These are phyloP conservation scores for Chloropsis cyanopogon DNA, from an alignment of 2,113 vertebrate genomes.

Conservation along the genomic window DNA sequence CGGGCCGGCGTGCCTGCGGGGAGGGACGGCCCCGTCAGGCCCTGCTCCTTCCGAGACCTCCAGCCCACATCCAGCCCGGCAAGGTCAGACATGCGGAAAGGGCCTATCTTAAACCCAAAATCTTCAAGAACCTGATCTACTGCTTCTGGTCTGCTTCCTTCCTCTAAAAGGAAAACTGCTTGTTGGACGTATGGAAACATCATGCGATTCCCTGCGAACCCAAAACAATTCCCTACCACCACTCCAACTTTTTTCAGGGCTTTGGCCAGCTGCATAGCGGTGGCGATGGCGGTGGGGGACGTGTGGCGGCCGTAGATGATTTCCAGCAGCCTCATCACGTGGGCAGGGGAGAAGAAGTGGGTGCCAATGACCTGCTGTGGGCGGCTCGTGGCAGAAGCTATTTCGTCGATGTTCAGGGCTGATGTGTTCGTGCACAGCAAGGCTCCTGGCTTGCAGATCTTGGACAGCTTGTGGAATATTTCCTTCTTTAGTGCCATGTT, in stretches of 20 bases:
- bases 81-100: slow-evolving; percentile 85
- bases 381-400: slow-evolving; percentile 76
- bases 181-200: slow-evolving; percentile 75
- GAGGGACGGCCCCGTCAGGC: slow-evolving; percentile 63
- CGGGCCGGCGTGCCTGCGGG: slow-evolving; percentile 64
- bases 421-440: slow-evolving; percentile 90
- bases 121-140: slow-evolving; percentile 83
- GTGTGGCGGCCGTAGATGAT: slow-evolving; percentile 81
- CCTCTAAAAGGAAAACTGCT: slow-evolving; percentile 85
- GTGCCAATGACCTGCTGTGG: slow-evolving; percentile 87
- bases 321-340: slow-evolving; percentile 89
- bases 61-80: slow-evolving; percentile 89
- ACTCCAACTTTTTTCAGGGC: slow-evolving; percentile 84
- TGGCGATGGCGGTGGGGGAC: slow-evolving; percentile 80
- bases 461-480: slow-evolving; percentile 82
- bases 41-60: slow-evolving; percentile 77
- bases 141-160: slow-evolving; percentile 84
- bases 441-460: slow-evolving; percentile 77
- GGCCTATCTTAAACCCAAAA: slow-evolving; percentile 89
- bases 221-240: slow-evolving; percentile 87
- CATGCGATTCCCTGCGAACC: slow-evolving; percentile 93
- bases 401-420: slow-evolving; percentile 80
- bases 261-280: slow-evolving; percentile 83
- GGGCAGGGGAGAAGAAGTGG: slow-evolving; percentile 92
- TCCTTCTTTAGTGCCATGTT: slow-evolving; percentile 84